Evolutionary conservation across 2,888 invertebrate genomes (phyloP).

Genomic region (Caradrina kadenii): DNA sequence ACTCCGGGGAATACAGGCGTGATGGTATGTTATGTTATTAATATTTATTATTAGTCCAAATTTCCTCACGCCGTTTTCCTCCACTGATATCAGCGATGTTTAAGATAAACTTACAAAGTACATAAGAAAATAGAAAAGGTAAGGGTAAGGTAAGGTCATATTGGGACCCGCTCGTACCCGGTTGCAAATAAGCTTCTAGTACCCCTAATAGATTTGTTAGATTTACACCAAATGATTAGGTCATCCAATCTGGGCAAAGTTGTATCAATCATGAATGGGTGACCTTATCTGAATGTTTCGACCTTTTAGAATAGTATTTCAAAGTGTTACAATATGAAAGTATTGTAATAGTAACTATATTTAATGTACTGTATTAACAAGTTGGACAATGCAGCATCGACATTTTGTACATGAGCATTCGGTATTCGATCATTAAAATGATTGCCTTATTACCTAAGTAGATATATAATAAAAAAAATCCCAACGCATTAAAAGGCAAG

Average conservation of each 20-base stretch:
- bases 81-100: no score
- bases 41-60: no score
- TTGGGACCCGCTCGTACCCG: no score
- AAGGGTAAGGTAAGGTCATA: no score
- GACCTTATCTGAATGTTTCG: conserved; percentile 1
- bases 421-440: conserved; percentile 21
- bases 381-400: conserved; percentile 11
- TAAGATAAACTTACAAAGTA: no score
- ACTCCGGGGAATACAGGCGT: no score
- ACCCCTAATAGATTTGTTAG: neutral
- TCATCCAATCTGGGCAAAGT: neutral
- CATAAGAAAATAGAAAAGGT: no score
- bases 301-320: neutral
- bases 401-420: conserved; percentile 1
- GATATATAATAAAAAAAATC: no score
- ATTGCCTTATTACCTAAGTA: neutral
- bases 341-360: neutral
- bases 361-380: conserved; percentile 4
- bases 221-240: neutral
- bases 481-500: no score
- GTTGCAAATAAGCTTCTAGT: no score
- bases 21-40: no score
- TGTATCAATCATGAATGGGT: neutral
- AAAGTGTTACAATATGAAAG: conserved; percentile 10
- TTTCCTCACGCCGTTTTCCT: no score